Conservation (phyloP, 2,888 invertebrate genomes). For the Hypsopygia costalis region DNA sequence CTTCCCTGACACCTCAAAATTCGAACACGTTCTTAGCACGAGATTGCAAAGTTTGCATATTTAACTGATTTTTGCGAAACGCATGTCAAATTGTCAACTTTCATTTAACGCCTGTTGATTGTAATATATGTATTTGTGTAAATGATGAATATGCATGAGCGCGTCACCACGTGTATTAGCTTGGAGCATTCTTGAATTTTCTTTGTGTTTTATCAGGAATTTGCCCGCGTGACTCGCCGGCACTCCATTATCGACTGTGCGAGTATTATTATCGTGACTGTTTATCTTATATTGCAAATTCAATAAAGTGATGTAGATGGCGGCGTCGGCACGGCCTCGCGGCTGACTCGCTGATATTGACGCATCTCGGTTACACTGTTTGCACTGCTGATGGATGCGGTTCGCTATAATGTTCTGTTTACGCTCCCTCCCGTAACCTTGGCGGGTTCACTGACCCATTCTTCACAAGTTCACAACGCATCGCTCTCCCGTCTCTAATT, state of each 20-base stretch:
- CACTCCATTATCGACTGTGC: slow-evolving; percentile 17
- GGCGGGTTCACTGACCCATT: slow-evolving; percentile 63
- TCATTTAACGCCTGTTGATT: slow-evolving; percentile 11
- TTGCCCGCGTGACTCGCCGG: slow-evolving; percentile 20
- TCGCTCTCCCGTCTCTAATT: slow-evolving; percentile 51
- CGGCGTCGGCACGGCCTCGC: slow-evolving; percentile 19
- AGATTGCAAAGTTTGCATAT: slow-evolving; percentile 24
- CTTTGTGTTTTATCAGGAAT: slow-evolving; percentile 17
- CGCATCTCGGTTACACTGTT: slow-evolving; percentile 57
- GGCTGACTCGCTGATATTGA: slow-evolving; percentile 47
- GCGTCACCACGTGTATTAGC: background rate
- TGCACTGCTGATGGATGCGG: slow-evolving; percentile 62
- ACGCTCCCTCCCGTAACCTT: slow-evolving; percentile 63
- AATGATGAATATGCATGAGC: too few species aligned
- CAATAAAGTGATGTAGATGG: slow-evolving; percentile 24
- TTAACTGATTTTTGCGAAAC: slow-evolving; percentile 13
- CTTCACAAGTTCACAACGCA: slow-evolving; percentile 37
- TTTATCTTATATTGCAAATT: slow-evolving; percentile 38
- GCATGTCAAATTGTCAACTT: slow-evolving; percentile 20
- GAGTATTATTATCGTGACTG: slow-evolving; percentile 24
- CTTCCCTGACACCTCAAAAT: slow-evolving; percentile 38
- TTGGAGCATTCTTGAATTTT: slow-evolving; percentile 14
- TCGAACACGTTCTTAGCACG: slow-evolving; percentile 34
- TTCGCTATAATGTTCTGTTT: slow-evolving; percentile 45
- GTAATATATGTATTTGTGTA: background rate